A percentile compares a stretch with the other conserved stretches of the same genome.
Evolutionary conservation across 2,113 vertebrate genomes (phyloP).

Genomic region (Gymnobelideus leadbeateri): DNA sequence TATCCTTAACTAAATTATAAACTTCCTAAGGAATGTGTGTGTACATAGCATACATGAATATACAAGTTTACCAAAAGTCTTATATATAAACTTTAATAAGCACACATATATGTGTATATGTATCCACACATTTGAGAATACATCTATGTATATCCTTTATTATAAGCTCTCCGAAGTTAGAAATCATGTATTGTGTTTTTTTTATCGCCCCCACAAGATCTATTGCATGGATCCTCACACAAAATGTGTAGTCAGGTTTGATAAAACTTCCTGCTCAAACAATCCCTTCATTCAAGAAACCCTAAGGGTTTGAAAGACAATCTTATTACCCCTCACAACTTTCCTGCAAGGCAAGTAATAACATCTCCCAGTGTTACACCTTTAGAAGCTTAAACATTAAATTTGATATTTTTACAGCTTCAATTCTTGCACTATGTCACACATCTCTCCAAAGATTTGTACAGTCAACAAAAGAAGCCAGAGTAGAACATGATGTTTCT

Average conservation of each 20-base stretch:
- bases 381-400: neutral
- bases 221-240: neutral
- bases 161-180: neutral
- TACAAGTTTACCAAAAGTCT: neutral
- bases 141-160: neutral
- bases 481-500: neutral
- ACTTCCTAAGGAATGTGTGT: neutral
- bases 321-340: neutral
- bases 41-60: neutral
- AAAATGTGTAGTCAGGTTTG: neutral
- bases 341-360: neutral
- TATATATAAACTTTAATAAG: neutral
- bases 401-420: neutral
- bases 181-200: neutral
- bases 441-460: neutral
- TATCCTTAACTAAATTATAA: neutral
- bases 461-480: neutral
- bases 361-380: neutral
- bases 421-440: neutral
- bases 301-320: neutral
- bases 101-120: neutral
- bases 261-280: neutral
- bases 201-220: neutral
- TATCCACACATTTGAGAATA: neutral
- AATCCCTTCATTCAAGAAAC: neutral